phyloP scores from a whole-genome alignment of 92 coral and sea anemone genomes.

The Desmophyllum pertusum region DNA sequence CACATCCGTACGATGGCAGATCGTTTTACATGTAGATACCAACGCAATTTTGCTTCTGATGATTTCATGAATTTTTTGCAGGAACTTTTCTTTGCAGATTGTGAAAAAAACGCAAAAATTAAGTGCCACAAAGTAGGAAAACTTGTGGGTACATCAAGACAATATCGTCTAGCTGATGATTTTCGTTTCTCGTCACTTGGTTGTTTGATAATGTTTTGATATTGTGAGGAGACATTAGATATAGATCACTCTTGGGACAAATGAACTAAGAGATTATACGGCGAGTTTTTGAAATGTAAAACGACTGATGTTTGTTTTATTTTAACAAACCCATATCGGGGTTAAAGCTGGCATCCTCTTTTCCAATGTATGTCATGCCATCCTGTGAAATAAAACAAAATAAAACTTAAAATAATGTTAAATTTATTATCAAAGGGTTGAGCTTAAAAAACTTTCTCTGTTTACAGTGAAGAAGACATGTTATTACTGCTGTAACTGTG shows the following conservation, averaged over 20 bases:
- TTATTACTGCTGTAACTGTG: not conserved
- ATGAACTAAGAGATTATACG: not conserved
- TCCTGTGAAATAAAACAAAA: slow-evolving; percentile 64
- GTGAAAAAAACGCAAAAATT: no score
- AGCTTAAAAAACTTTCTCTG: not conserved
- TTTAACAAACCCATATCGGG: slow-evolving; percentile 86
- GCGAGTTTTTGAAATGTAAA: not conserved
- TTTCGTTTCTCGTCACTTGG: no score
- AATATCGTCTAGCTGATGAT: no score
- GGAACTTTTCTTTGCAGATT: no score
- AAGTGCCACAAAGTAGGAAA: no score
- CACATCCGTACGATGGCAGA: no score
- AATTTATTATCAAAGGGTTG: not conserved
- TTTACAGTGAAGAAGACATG: not conserved
- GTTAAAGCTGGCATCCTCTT: slow-evolving; percentile 86
- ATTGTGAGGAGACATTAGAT: no score
- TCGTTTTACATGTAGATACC: no score
- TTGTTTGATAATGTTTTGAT: no score
- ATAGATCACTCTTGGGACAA: not conserved
- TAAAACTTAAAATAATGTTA: not conserved
- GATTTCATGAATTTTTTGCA: no score
- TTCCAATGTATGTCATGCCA: slow-evolving; percentile 96
- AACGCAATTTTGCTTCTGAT: no score
- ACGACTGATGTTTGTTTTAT: not conserved
- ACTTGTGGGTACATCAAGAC: no score